Conservation (phyloP, 2,797 vertebrate genomes). For the Cirrhinus molitorella region DNA sequence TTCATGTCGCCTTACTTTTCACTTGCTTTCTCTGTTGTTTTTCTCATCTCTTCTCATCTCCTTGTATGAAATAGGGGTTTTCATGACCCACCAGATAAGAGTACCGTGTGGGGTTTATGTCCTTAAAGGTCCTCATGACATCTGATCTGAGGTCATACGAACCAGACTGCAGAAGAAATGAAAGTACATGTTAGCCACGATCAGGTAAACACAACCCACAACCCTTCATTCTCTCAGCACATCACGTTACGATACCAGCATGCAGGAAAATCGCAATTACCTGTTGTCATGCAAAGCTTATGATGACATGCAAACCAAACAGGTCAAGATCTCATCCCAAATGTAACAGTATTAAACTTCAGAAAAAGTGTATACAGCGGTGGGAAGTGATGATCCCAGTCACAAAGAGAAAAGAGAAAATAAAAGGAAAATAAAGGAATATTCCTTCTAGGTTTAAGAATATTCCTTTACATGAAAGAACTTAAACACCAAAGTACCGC, state of each 20-base stretch:
- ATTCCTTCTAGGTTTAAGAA: conserved; percentile 1
- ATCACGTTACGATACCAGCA: background rate
- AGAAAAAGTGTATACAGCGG: background rate
- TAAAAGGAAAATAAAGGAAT: conserved; percentile 26
- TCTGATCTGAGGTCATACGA: conserved; percentile 76
- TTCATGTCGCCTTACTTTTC: background rate
- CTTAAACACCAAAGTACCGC: background rate
- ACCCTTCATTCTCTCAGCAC: background rate
- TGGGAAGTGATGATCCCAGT: background rate
- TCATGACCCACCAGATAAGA: conserved; percentile 82
- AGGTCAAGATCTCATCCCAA: background rate
- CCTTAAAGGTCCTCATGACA: conserved; percentile 79
- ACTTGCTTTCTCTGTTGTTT: background rate
- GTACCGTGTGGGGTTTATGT: conserved; percentile 76
- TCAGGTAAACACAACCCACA: background rate
- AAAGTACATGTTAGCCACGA: conserved; percentile 38
- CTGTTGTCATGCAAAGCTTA: conserved; percentile 16
- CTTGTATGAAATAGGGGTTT: conserved; percentile 81
- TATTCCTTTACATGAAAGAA: conserved; percentile 20
- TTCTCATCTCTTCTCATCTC: conserved; percentile 66
- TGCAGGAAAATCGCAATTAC: conserved; percentile 18
- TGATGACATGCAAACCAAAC: conserved; percentile 2
- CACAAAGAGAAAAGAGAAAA: background rate
- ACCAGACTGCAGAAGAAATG: conserved; percentile 70
- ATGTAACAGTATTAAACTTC: background rate